These are phyloP conservation scores for Hyla sarda DNA, from an alignment of 2,113 vertebrate genomes.

Conservation along the genomic window DNA sequence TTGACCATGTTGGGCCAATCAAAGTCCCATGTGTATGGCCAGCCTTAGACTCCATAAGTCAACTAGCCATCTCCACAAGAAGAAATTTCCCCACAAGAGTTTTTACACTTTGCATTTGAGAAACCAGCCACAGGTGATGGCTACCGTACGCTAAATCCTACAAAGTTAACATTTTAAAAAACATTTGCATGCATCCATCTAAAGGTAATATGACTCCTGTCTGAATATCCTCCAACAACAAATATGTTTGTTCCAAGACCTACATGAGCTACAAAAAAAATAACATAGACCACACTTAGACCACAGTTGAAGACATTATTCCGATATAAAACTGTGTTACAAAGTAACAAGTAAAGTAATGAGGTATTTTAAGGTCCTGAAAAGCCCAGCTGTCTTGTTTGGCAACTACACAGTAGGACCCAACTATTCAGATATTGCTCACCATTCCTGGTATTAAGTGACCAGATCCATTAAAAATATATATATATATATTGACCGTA, in stretches of 20 bases:
- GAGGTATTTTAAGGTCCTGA: neutral
- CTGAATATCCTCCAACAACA: neutral
- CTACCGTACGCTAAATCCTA: neutral
- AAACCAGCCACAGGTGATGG: neutral
- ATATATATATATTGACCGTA: constrained; percentile 54
- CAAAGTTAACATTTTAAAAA: neutral
- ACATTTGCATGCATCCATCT: too few species aligned
- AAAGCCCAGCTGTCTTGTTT: neutral
- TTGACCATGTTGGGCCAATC: too few species aligned
- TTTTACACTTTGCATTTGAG: too few species aligned
- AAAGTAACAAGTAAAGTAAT: neutral
- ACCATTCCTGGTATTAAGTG: constrained; percentile 59
- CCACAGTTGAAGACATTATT: neutral
- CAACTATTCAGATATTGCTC: neutral
- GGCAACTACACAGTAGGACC: neutral
- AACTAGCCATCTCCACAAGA: too few species aligned
- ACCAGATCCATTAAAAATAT: constrained; percentile 60
- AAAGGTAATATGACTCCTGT: neutral
- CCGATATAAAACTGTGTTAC: neutral
- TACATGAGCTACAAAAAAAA: neutral
- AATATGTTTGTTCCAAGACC: neutral
- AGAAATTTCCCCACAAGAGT: too few species aligned
- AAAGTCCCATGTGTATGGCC: too few species aligned
- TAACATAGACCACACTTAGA: too few species aligned
- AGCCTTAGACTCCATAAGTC: too few species aligned